A percentile compares a stretch with the other conserved stretches of the same genome.
Conservation (phyloP, 2,888 invertebrate genomes). For the Coelinius sp. region DNA sequence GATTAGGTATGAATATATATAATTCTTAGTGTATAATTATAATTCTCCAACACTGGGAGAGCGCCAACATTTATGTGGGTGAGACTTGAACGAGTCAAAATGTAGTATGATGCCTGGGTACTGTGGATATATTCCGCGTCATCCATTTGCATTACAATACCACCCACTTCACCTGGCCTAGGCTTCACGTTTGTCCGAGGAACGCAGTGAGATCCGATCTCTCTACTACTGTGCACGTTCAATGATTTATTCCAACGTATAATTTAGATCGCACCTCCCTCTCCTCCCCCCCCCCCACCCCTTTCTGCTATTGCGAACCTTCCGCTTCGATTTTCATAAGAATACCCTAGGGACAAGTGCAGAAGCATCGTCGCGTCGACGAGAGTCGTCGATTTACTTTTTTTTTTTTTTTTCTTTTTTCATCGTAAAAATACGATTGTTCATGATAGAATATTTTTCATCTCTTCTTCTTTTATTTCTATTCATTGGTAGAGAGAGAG, state of each 20-base stretch:
- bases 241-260: conserved; percentile 49
- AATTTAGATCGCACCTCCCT: conserved; percentile 40
- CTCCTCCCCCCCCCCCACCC: background rate
- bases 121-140: conserved; percentile 9
- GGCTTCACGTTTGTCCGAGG: conserved; percentile 43
- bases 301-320: conserved; percentile 6
- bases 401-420: too few relatives aligned
- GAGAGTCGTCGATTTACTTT: conserved; percentile 30
- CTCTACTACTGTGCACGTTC: conserved; percentile 40
- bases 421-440: conserved; percentile 32
- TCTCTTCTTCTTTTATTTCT: conserved; percentile 39
- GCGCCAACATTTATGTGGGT: conserved; percentile 39
- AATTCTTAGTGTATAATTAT: conserved; percentile 38
- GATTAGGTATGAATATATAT: conserved; percentile 4
- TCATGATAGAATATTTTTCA: conserved; percentile 43
- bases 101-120: conserved; percentile 3
- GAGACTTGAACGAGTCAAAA: conserved; percentile 43
- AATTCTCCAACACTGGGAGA: conserved; percentile 30
- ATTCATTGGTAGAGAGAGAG: background rate
- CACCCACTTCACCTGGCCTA: conserved; percentile 29
- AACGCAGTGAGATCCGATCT: conserved; percentile 39
- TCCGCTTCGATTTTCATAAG: conserved; percentile 44
- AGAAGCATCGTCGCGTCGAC: background rate
- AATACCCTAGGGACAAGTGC: conserved; percentile 29
- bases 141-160: conserved; percentile 50